Base-by-base conservation (phyloP, 2,113 vertebrate species). In the Hemichromis elongatus region DNA sequence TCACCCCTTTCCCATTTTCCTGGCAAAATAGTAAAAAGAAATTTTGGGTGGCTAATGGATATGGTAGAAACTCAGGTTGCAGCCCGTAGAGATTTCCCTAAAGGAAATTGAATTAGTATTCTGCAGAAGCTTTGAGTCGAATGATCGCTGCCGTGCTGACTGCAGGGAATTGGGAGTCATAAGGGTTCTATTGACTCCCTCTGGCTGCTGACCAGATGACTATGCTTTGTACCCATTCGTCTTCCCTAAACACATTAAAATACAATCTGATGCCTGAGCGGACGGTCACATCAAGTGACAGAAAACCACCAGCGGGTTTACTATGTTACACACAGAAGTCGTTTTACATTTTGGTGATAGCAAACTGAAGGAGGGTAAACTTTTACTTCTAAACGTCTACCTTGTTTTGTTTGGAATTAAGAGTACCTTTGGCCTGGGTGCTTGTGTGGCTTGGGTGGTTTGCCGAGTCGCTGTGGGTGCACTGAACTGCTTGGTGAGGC, bases 51-150 rank as follows among this genome's bases (percentile, higher is more conserved):
- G 14, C 40, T 70, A 26, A 70, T 30, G 24, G 13, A 21, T 73
- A 68, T 73, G 42, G 35, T 75, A n/a, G n/a, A 53, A 86, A 75
- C 11, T 40, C 14, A 47, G 59, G 35, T 24, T 84, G 57, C 21
- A 40, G 81, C 77, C 45, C 18, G 11, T 50, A 80, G 77, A 68
- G 57, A 66, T 53, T 55, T 33, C 50, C 28, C 33, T 61, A 59
- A 28, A 89, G 86, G 86, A 91, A 86, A 92, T 53, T 3, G 3
- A 77, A 93, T 94, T 90, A 89, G 90, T 89, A 92, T 93, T 92
- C 93, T 88, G 79, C 78, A 83, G 84, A 83, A 19, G 82, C 75
- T 77, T 81, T 56, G 18, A 45, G 89, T 37, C n/a, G 12, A 50
- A 81, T 83, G 85, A 90, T 89, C 70, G 84, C 79, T 61, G 86